Base-by-base conservation (phyloP, 1,140 invertebrate species). In the Nebria ingens region DNA sequence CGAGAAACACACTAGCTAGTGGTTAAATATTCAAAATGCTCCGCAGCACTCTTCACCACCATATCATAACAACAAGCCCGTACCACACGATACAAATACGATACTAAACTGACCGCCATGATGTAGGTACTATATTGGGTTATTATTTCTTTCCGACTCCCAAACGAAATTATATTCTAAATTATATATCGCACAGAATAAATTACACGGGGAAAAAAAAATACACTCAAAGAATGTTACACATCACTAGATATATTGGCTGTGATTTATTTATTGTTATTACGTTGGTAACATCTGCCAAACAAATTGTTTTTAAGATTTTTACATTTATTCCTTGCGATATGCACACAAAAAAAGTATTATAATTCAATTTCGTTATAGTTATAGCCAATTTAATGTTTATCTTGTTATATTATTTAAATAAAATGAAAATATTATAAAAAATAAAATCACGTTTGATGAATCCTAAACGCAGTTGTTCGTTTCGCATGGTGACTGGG, bases 21-120 rank as follows among this genome's bases (percentile, higher is more conserved):
- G 59, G 64, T 65, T 62, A 65, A 67, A 65, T 66, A 65, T 66
- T 65, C 63, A 65, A 62, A 45, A 45, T n/a, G n/a, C n/a, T n/a
- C 40, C 6, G 3, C 15, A 17, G 6, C 15, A 9, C 15, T 4
- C 40, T 45, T n/a, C 25, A 34, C 6, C 25, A 34, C 6, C 25
- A n/a, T 34, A 9, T n/a, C n/a, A 34, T 34, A 34, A 34, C 25
- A 34, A 34, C 25, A 34, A 9, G 25, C 25, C n/a, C 25, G n/a
- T n/a, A 34, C 25, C 25, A 34, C 25, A 34, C 25, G 6, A 34
- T n/a, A 34, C n/a, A n/a, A n/a, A n/a, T n/a, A 17, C 3, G 15
- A 12, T 45, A 12, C 6, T 45, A 12, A 11, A 12, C 9, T 45
- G 40, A 12, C 6, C 13, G 25, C 13, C 4, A 6, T 4, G 4